A percentile compares a stretch with the other conserved stretches of the same genome.
These are phyloP conservation scores for Pedicia rivosa DNA, from an alignment of 2,888 invertebrate species.

Conservation along the genomic window DNA sequence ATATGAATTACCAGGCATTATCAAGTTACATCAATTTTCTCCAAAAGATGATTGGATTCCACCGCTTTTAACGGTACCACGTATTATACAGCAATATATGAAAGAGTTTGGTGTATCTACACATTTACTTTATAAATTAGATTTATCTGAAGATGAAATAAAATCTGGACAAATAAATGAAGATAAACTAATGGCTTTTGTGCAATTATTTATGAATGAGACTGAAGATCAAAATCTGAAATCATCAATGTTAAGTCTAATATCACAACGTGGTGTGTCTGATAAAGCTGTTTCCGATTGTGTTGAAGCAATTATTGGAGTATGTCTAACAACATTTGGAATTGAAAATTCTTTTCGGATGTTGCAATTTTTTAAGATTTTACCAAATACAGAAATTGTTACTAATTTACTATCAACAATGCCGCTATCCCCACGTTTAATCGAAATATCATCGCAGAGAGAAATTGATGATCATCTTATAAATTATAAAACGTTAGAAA, in stretches of 20 bases:
- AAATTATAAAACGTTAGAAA: conserved; percentile 38
- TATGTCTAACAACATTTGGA: conserved; percentile 42
- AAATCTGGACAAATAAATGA: conserved; percentile 19
- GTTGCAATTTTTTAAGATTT: conserved; percentile 46
- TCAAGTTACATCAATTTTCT: conserved; percentile 46
- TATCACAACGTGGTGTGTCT: conserved; percentile 32
- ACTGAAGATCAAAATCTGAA: conserved; percentile 17
- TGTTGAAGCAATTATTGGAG: conserved; percentile 67
- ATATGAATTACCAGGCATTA: conserved; percentile 19
- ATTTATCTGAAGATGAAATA: conserved; percentile 31
- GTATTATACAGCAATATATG: conserved; percentile 23
- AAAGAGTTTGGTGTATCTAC: conserved; percentile 24
- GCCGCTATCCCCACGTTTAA: conserved; percentile 21
- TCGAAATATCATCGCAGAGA: conserved; percentile 20
- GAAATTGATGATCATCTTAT: conserved; percentile 35
- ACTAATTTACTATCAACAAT: conserved; percentile 20
- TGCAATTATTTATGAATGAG: conserved; percentile 12
- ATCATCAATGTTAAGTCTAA: conserved; percentile 28
- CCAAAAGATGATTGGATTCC: conserved; percentile 62
- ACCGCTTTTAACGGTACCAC: conserved; percentile 53
- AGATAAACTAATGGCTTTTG: conserved; percentile 17
- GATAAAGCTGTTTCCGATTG: conserved; percentile 62
- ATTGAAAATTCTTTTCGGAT: conserved; percentile 33
- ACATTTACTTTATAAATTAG: conserved; percentile 33
- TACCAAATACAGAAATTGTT: conserved; percentile 32